Evolutionary conservation across 1,140 invertebrate genomes (phyloP).

Genomic region (Drosophila ohnishii): DNA sequence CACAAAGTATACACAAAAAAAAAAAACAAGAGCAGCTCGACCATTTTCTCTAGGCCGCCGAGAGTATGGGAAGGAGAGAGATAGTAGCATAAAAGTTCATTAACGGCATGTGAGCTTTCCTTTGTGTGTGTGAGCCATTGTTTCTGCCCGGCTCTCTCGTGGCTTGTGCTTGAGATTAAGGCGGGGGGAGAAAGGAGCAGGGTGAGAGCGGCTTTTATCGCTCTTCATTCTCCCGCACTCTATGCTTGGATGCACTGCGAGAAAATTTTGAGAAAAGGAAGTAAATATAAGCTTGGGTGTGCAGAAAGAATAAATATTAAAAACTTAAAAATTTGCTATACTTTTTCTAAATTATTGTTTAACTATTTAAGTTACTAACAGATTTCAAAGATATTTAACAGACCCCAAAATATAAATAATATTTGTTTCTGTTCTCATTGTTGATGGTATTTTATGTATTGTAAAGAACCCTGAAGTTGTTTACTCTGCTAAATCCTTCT

Average conservation of each 20-base stretch:
- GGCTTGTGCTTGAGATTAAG: slow-evolving; percentile 20
- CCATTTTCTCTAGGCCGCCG: slow-evolving; percentile 16
- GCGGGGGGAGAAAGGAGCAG: neutral
- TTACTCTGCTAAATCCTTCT: too few species aligned
- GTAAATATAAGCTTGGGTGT: neutral
- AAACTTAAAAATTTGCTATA: too few species aligned
- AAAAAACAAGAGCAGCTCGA: slow-evolving; percentile 56
- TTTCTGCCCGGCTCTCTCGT: slow-evolving; percentile 37
- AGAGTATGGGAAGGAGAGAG: slow-evolving; percentile 10
- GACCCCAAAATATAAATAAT: too few species aligned
- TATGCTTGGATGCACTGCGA: neutral
- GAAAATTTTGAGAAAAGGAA: neutral
- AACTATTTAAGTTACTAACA: too few species aligned
- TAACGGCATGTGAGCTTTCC: slow-evolving; percentile 63
- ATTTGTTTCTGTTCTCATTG: too few species aligned
- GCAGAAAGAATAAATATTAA: too few species aligned
- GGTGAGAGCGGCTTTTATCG: slow-evolving; percentile 34
- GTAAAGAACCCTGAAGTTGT: too few species aligned
- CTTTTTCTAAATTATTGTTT: too few species aligned
- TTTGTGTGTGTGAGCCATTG: slow-evolving; percentile 36
- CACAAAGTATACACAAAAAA: slow-evolving; percentile 35
- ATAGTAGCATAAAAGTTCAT: slow-evolving; percentile 69
- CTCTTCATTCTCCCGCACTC: neutral
- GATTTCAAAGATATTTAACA: too few species aligned
- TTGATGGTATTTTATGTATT: too few species aligned